A percentile compares a stretch with the other conserved stretches of the same genome.
phyloP scores from a whole-genome alignment of 2,113 vertebrate genomes.

The Potamarius usumacintae region DNA sequence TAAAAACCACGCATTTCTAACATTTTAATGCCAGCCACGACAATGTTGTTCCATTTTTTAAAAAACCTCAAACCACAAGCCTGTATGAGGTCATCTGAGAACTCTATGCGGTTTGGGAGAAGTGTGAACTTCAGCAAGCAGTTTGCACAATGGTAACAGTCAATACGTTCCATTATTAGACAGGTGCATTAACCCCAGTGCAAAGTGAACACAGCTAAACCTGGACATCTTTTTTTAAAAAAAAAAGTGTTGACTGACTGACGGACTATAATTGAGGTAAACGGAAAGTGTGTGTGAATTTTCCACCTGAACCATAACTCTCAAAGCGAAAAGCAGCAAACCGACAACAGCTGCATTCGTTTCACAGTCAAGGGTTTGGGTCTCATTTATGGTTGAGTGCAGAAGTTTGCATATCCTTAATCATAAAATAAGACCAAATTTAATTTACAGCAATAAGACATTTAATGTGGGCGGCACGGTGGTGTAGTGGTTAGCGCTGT shows the following conservation, averaged over 20 bases:
- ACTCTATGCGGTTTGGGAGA: neutral
- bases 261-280: neutral
- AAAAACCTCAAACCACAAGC: neutral
- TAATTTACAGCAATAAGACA: neutral
- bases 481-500: too few relatives aligned
- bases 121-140: neutral
- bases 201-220: neutral
- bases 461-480: neutral
- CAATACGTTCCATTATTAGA: neutral
- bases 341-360: neutral
- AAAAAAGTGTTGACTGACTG: neutral
- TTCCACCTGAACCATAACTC: neutral
- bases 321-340: neutral
- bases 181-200: neutral
- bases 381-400: neutral
- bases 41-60: neutral
- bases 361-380: neutral
- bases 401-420: neutral
- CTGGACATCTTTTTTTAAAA: too few relatives aligned
- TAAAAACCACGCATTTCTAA: fast-evolving
- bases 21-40: neutral
- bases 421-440: neutral
- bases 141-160: slow-evolving; percentile 5
- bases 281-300: neutral
- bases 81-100: slow-evolving; percentile 3